Evolutionary conservation across 2,113 vertebrate genomes (phyloP).

Genomic region (Takifugu flavidus): DNA sequence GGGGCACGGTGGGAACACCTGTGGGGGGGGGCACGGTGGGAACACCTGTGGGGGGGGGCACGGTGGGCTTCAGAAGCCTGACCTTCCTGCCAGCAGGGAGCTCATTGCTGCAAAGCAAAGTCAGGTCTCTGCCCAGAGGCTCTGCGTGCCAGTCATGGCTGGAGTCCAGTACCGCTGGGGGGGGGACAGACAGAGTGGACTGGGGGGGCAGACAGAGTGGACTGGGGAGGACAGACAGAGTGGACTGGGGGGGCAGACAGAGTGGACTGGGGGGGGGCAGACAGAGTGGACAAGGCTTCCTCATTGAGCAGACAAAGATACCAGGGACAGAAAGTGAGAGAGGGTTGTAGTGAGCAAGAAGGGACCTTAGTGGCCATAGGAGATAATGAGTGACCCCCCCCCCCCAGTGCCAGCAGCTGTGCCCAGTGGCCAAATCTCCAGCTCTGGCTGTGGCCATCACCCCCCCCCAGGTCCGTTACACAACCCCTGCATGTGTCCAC

Average conservation of each 20-base stretch:
- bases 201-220: no score
- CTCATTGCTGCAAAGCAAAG: slow-evolving; percentile 41
- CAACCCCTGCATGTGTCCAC: slow-evolving; percentile 15
- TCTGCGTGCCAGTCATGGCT: slow-evolving; percentile 57
- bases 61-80: slow-evolving; percentile 23
- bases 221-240: background rate
- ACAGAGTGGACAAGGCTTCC: slow-evolving; percentile 41
- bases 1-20: slow-evolving; percentile 16
- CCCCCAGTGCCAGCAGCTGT: no score
- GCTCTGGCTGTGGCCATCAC: slow-evolving; percentile 13
- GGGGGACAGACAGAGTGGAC: background rate
- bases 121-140: slow-evolving; percentile 21
- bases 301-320: slow-evolving; percentile 26
- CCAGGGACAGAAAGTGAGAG: slow-evolving; percentile 3
- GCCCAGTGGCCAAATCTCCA: no score
- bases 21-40: no score
- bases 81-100: slow-evolving; percentile 11
- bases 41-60: slow-evolving; percentile 24
- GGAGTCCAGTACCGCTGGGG: slow-evolving; percentile 42
- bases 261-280: slow-evolving; percentile 1
- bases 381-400: no score
- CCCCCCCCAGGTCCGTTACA: background rate
- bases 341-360: background rate
- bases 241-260: background rate
- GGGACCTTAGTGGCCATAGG: no score